phyloP scores from a whole-genome alignment of 2,113 vertebrate genomes.

The Pteronura brasiliensis region DNA sequence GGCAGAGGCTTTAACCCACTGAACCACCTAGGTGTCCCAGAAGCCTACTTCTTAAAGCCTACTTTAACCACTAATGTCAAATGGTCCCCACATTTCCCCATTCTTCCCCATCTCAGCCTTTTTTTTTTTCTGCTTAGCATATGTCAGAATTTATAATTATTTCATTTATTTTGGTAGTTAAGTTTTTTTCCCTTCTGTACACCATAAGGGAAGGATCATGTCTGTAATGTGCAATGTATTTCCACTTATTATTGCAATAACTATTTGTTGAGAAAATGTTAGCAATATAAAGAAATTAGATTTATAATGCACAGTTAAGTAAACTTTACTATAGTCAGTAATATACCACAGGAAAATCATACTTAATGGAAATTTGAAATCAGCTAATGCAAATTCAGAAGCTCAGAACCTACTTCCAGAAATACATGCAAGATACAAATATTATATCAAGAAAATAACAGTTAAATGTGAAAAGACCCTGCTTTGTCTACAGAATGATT shows the following conservation, averaged over 20 bases:
- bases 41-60: background rate
- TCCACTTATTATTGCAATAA: background rate
- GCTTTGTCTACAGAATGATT: background rate
- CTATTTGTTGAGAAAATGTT: background rate
- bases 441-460: background rate
- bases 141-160: background rate
- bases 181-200: background rate
- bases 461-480: background rate
- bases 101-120: background rate
- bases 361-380: background rate
- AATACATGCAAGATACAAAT: background rate
- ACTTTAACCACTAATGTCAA: background rate
- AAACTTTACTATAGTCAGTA: background rate
- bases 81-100: background rate
- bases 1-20: too few species aligned
- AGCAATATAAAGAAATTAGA: constrained; percentile 10
- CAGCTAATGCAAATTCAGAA: background rate
- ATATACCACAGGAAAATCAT: background rate
- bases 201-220: background rate
- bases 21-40: too few species aligned
- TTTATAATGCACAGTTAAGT: background rate
- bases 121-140: background rate
- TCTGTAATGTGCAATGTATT: background rate
- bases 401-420: background rate
- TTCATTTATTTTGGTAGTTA: background rate